Evolutionary conservation across 1,140 invertebrate species (phyloP), one percentile per base, ranked within the genome.

Genomic region (Battus philenor): DNA sequence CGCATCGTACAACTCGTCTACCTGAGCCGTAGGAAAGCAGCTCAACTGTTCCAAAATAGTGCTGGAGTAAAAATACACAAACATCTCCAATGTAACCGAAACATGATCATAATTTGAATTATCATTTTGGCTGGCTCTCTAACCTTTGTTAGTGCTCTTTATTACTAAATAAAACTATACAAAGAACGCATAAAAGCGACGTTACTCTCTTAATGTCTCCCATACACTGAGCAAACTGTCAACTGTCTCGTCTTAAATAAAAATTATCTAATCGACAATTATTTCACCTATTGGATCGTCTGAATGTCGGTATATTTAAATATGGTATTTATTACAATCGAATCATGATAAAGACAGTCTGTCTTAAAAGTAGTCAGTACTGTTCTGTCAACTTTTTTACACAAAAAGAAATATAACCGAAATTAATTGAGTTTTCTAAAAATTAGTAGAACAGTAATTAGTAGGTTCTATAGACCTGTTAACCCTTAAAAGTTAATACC

Each of bases 161-260:
- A 59, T 59, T 54, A 59, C 53, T 43, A 44, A 51, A 59, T 66
- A 51, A 59, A 68, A 61, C 54, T 68, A 64, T 59, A 57, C 38
- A 56, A 63, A 70, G 59, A 43, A 46, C 26, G 48, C 32, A 24
- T 44, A 45, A 47, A 31, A 30, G 6, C 18, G 31, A 26, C 12
- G 20, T 41, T 38, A 50, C 30, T 41, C 44, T 39, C 24, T 22
- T 38, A 9, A 1, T 12, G 5, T 22, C 20, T 41, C 6, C 6
- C 10, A 39, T 11, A 24, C n/a, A 2, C 59, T 72, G 68, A 58
- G 49, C 41, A 44, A n/a, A 31, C 26, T 18, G 62, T 65, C 68
- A 72, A 64, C 45, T 45, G 50, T 56, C 58, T 51, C 44, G 50
- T 61, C 36, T 10, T 41, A 9, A 41, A 27, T 41, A 41, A 41